Base-by-base conservation (phyloP, 2,888 invertebrate species). In the Drepana falcataria region DNA sequence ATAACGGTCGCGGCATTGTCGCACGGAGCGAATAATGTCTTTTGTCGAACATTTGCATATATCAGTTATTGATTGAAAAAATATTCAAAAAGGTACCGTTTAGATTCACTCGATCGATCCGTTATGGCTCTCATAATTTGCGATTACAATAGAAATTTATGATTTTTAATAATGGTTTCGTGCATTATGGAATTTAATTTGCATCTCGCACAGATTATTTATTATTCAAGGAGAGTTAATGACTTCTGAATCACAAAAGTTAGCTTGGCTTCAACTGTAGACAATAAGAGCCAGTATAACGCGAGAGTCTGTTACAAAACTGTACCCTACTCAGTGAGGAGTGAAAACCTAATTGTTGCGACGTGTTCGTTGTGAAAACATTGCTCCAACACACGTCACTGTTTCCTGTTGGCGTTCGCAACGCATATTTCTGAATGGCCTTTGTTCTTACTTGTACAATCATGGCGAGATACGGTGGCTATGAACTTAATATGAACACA, bases 1-100 rank as follows among this genome's bases (percentile, higher is more conserved):
- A 77, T 89, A 91, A 91, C 91, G 90, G 91, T 90, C 83, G 84
- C 68, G 59, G 75, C 78, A 83, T 90, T 90, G 89, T 89, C 83
- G 75, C 73, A 66, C 69, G 62, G 65, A 73, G 75, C 77, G 75
- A 77, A 81, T 78, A 81, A 83, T 80, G 77, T 81, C 76, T 83
- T 80, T 80, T 77, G 70, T 73, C 57, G 60, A 57, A 68, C 58
- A 87, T 89, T 88, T 91, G 88, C 90, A 91, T 90, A 87, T 83
- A 86, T 87, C 85, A 81, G 83, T 88, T 89, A 91, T 91, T 91
- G 91, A 91, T 91, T 88, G 89, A 84, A 87, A 88, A 86, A 87
- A 88, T 87, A 91, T 91, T 91, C 75, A 88, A 90, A 91, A 89
- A 61, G 54, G 54, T 59, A 75, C 72, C 79, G 82, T 85, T 87